Evolutionary conservation across 1,140 invertebrate species (phyloP).

Genomic region (Oppia nitens): DNA sequence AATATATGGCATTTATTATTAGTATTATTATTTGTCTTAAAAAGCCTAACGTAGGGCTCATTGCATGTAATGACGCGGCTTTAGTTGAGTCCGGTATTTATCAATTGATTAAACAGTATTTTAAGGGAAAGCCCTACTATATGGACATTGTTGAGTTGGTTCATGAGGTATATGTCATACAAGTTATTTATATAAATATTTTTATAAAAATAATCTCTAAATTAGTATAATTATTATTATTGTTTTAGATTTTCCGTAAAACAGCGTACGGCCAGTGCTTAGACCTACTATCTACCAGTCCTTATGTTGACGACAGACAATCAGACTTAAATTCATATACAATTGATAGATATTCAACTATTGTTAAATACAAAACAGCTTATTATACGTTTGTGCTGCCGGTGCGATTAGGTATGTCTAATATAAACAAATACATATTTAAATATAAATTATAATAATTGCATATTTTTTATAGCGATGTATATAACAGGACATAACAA

Average conservation of each 20-base stretch:
- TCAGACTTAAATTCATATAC: slow-evolving; percentile 55
- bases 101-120: slow-evolving; percentile 56
- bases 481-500: slow-evolving; percentile 40
- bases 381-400: slow-evolving; percentile 91
- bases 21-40: no score
- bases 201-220: no score
- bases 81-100: slow-evolving; percentile 63
- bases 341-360: slow-evolving; percentile 68
- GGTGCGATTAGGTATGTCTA: slow-evolving; percentile 55
- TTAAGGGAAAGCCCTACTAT: slow-evolving; percentile 58
- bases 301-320: slow-evolving; percentile 41
- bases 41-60: slow-evolving; percentile 51
- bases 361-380: slow-evolving; percentile 87
- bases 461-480: slow-evolving; percentile 36
- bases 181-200: no score
- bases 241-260: slow-evolving; percentile 28
- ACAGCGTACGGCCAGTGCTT: slow-evolving; percentile 38
- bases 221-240: no score
- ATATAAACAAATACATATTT: background rate
- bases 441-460: background rate
- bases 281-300: slow-evolving; percentile 31
- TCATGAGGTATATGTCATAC: slow-evolving; percentile 67
- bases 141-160: slow-evolving; percentile 62
- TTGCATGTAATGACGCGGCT: slow-evolving; percentile 70
- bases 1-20: slow-evolving; percentile 15